Evolutionary conservation across 1,140 invertebrate genomes (phyloP), one percentile per base, ranked within the genome.

Genomic region (Lepidostoma basale): DNA sequence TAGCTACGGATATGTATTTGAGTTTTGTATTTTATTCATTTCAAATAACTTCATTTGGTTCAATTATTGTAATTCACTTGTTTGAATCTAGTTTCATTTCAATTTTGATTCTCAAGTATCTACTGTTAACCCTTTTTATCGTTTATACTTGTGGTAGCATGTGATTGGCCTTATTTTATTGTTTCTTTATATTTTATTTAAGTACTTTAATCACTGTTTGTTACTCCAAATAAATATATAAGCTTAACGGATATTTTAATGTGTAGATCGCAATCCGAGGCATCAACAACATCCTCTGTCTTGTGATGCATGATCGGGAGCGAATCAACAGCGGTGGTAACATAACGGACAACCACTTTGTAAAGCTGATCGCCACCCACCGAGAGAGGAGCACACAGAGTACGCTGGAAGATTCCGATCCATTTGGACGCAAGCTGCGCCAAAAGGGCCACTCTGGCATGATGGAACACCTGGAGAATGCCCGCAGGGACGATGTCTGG

Each of bases 401-500:
- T 14, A 18, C 62, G 18, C 63, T 45, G 33, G 67, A 36, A 6
- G 56, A 74, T 42, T 16, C 20, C 36, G 67, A 74, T 74, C 70
- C 67, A 4, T 73, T 73, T 28, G 70, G 60, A 62, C 73, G 62
- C 36, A 74, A 66, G 67, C 75, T 69, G 45, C 60, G 62, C 12
- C 47, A 60, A 44, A 58, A 56, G 52, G 65, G 67, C 18, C 26
- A 22, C 30, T 42, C 74, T 9, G 74, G 75, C 47, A 76, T 83
- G 63, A 77, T 82, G 66, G 75, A 80, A 47, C 75, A 82, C 62
- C 74, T 87, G 67, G 75, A 85, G 67, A 75, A 75, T 26, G 72
- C 76, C 8, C 76, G 76, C 49, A 77, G 84, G 69, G 84, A 78
- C 23, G 69, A 72, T 3, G 78, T 85, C 58, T 90, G 88, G 88